These are phyloP conservation scores for Leptosomus discolor DNA, from an alignment of 2,113 vertebrate genomes.

Conservation along the genomic window DNA sequence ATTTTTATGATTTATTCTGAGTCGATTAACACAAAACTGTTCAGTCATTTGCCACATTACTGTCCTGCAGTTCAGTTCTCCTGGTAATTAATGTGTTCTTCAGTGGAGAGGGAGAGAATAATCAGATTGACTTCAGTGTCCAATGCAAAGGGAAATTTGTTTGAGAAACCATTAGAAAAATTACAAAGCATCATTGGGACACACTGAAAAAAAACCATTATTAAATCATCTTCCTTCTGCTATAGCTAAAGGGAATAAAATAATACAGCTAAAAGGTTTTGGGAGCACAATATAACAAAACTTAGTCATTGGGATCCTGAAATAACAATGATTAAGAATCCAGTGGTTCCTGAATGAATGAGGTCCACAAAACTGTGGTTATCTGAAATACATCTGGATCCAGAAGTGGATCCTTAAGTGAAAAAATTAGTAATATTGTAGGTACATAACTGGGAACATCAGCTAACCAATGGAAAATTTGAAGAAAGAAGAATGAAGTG, in stretches of 20 bases:
- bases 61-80: not conserved
- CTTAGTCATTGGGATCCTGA: not conserved
- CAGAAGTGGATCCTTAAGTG: not conserved
- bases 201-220: not conserved
- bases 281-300: not conserved
- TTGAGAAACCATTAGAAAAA: not conserved
- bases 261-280: not conserved
- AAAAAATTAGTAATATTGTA: not conserved
- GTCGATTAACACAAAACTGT: not conserved
- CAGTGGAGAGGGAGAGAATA: not conserved
- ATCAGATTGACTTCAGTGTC: not conserved
- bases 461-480: not conserved
- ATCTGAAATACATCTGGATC: not conserved
- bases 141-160: not conserved
- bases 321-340: not conserved
- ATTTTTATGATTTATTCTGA: not conserved
- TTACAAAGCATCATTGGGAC: not conserved
- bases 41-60: not conserved
- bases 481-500: not conserved
- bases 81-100: not conserved
- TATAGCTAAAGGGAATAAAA: not conserved
- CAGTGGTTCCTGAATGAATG: not conserved
- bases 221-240: not conserved
- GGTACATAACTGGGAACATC: accelerated
- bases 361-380: not conserved